Conservation (phyloP, 2,888 invertebrate species). For the Agrochola litura region DNA sequence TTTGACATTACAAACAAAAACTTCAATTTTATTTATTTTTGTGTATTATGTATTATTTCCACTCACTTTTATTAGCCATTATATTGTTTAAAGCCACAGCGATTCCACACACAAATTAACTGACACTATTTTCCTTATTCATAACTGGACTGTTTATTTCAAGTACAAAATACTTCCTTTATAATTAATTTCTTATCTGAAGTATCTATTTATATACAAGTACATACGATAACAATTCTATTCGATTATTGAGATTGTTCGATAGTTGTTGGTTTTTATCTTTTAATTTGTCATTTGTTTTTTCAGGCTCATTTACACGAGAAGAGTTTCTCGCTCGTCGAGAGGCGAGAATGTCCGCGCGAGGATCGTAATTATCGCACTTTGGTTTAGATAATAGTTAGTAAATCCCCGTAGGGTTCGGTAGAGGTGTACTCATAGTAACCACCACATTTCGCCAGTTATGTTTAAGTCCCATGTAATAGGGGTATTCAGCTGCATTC, state of each 20-base stretch:
- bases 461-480: no score
- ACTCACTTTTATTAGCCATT: slow-evolving; percentile 62
- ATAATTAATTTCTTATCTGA: slow-evolving; percentile 46
- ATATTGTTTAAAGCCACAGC: slow-evolving; percentile 22
- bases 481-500: no score
- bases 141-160: slow-evolving; percentile 8
- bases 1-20: no score
- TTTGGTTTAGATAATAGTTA: no score
- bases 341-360: neutral
- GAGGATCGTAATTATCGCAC: no score
- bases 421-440: no score
- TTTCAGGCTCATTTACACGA: slow-evolving; percentile 9
- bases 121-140: slow-evolving; percentile 32
- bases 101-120: slow-evolving; percentile 36
- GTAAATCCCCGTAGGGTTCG: no score
- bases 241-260: slow-evolving; percentile 4
- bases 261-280: slow-evolving; percentile 27
- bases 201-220: slow-evolving; percentile 23
- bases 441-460: no score
- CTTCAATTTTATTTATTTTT: no score
- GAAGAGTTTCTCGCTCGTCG: no score
- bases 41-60: neutral
- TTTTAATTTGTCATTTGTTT: slow-evolving; percentile 19
- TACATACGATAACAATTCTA: slow-evolving; percentile 14
- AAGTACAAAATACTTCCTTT: slow-evolving; percentile 28